Evolutionary conservation across 2,888 invertebrate species (phyloP), one percentile per base, ranked within the genome.

Genomic region (Andrena flavipes): DNA sequence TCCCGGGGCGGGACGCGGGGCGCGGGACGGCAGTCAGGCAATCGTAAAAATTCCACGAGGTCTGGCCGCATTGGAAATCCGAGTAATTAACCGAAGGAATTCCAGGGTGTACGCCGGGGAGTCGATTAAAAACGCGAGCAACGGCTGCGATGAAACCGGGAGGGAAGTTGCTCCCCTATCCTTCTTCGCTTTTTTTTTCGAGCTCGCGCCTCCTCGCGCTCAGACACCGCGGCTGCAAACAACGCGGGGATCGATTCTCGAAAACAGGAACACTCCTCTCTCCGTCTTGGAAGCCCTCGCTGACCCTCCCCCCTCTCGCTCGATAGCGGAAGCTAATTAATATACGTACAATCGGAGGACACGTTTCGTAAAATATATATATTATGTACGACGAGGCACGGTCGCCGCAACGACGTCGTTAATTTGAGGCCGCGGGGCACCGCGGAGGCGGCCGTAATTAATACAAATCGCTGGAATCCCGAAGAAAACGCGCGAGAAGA

Each of bases 1-100:
- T 89, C 84, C 84, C 70, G 13, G 16, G 73, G 63, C 56, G 23
- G 73, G 74, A 42, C 60, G 65, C 70, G 72, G 49, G 26, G 72
- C 65, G n/a, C 33, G 85, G 82, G 72, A 75, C 48, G 84, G 72
- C 77, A 84, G 87, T 86, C 84, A 74, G 89, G 87, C 88, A 92
- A 89, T 92, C 89, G 92, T 92, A 92, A 91, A 92, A 92, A 93
- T 93, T 92, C 92, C 93, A 91, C 86, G 89, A 88, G 89, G 86
- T 89, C 87, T 85, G 87, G 87, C 87, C 87, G 88, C 91, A 93
- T 92, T 92, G 91, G 89, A 93, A 93, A 93, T 92, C 91, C 90
- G 90, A 88, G 93, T 93, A 94, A 94, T 94, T 93, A 93, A 93
- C 93, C 91, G 90, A 90, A 90, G 91, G 93, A 93, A 94, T 94